Conservation (phyloP, 2,113 vertebrate species). For the Notiomystis cincta region DNA sequence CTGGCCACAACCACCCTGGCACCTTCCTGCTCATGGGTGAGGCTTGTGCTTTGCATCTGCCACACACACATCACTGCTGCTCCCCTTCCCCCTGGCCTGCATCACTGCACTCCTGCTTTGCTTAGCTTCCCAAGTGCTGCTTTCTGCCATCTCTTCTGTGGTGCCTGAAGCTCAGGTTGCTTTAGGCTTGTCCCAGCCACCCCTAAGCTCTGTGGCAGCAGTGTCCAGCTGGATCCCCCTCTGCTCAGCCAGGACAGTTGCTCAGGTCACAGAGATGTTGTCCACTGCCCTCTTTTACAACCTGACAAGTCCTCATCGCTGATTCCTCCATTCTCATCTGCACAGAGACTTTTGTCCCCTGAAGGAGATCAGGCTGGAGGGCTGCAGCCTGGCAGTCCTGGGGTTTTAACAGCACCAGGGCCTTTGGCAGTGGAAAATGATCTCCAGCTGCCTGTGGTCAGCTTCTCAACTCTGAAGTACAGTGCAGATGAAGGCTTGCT, state of each 20-base stretch:
- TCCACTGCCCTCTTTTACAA: not conserved
- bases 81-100: not conserved
- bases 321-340: not conserved
- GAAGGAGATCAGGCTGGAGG: not conserved
- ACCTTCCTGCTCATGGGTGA: not conserved
- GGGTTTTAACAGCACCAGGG: not conserved
- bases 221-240: not conserved
- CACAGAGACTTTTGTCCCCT: not conserved
- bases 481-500: accelerated
- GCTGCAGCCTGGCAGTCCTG: not conserved
- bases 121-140: not conserved
- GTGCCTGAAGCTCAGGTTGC: not conserved
- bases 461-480: not conserved
- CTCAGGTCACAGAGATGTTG: not conserved
- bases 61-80: not conserved
- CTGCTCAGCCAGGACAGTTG: not conserved
- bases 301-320: not conserved
- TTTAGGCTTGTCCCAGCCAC: not conserved
- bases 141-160: not conserved
- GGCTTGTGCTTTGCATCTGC: not conserved
- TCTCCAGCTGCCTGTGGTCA: not conserved
- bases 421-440: not conserved
- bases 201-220: not conserved
- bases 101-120: not conserved
- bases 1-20: not conserved